Base-by-base conservation (phyloP, 2,888 invertebrate species). In the Lamproptera curius region DNA sequence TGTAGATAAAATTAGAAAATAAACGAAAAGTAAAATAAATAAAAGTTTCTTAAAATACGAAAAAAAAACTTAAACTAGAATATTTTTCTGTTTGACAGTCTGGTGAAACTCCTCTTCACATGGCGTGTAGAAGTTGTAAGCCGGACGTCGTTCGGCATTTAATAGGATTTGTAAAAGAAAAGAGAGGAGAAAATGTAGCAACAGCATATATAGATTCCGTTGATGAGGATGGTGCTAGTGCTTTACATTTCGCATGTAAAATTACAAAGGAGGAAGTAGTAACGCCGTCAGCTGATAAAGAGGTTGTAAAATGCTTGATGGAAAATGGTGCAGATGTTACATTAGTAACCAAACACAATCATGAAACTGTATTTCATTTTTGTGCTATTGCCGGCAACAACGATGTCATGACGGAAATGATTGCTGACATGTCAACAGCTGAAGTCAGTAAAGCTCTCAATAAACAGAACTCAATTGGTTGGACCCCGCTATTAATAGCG, bases 401-500 rank as follows among this genome's bases (percentile, higher is more conserved):
- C 70, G 97, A 97, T 62, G 94, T 99, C 4, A 89, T 99, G 61
- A 91, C 93, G 61, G 98, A 98, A 78, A 97, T 99, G 92, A 93
- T 99, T 36, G 91, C 94, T 33, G 94, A 96, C 63, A 95, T 99
- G 91, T 92, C 94, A 10, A 91, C 95, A 1, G 94, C 95, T 1
- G 95, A 96, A 55, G 92, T 97, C n/a, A 96, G 97, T 67, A 94
- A 95, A 74, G 97, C 97, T 0, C 90, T 99, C 62, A 99, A 99
- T 75, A 93, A 94, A 65, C 99, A 99, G 74, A 95, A 96, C 48
- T 94, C 94, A 50, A 93, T 97, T 55, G 95, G 99, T 6, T 99
- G 99, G 98, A 98, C 99, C 0, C 99, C 99, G 10, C 88, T 99
- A 57, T 88, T 99, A 42, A 97, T 99, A 62, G 99, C 99, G 14